Conservation (phyloP, 2,888 invertebrate species). For the Cheilosia grossa region DNA sequence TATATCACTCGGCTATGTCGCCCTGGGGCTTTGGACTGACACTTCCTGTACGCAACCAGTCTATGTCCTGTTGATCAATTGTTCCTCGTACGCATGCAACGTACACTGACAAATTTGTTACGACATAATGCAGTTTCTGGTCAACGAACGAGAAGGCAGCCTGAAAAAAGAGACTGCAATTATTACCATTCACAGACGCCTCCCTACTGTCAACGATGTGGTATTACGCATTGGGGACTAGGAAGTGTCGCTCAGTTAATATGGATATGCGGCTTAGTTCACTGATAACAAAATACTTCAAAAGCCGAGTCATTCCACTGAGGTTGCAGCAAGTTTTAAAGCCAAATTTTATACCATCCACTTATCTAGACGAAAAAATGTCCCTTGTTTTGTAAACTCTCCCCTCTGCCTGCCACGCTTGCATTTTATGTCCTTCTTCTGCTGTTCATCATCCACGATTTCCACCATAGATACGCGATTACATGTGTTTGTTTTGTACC, state of each 20-base stretch:
- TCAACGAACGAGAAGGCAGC: slow-evolving; percentile 61
- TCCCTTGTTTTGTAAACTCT: slow-evolving; percentile 22
- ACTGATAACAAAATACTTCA: slow-evolving; percentile 6
- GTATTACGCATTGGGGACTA: slow-evolving; percentile 6
- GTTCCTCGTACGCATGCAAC: slow-evolving; percentile 49
- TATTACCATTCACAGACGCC: slow-evolving; percentile 39
- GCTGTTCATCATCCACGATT: slow-evolving; percentile 33
- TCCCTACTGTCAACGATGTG: slow-evolving; percentile 28
- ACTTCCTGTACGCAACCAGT: slow-evolving; percentile 29
- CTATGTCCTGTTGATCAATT: slow-evolving; percentile 56
- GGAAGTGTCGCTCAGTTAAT: slow-evolving; percentile 15
- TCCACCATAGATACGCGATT: slow-evolving; percentile 15
- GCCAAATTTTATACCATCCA: slow-evolving; percentile 1
- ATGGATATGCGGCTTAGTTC: slow-evolving; percentile 1
- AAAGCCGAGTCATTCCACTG: background rate
- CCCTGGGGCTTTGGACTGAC: slow-evolving; percentile 42
- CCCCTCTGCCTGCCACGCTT: slow-evolving; percentile 51
- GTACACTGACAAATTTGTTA: slow-evolving; percentile 60
- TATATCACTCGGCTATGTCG: slow-evolving; percentile 44
- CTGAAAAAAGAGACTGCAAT: slow-evolving; percentile 50
- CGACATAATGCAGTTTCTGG: slow-evolving; percentile 73
- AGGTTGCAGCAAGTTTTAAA: background rate
- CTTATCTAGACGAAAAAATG: background rate
- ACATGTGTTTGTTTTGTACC: slow-evolving; percentile 59
- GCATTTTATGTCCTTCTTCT: slow-evolving; percentile 57